Evolutionary conservation across 2,888 invertebrate genomes (phyloP), one percentile per base, ranked within the genome.

Genomic region (Thalpophila matura): DNA sequence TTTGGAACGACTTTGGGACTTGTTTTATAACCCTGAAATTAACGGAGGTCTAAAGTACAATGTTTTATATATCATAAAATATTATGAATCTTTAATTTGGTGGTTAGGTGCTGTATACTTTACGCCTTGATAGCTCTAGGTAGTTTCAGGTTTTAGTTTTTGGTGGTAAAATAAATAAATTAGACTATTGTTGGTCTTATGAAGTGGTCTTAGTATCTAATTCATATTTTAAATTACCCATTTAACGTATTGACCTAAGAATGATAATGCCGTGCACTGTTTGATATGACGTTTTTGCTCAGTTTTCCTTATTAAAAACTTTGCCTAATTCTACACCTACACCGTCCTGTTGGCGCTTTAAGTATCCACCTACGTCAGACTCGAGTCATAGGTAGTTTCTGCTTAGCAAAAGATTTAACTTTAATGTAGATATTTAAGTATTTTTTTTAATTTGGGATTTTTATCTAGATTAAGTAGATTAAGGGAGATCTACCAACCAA

Each of bases 141-240:
- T 22, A 9, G 4, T 22, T 22, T 7, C 1, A 14, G 16, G 18
- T 12, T 40, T 7, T n/a, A n/a, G n/a, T n/a, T n/a, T 66, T 33
- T 43, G 10, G 4, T 29, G 3, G 12, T 27, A 20, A 27, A 59
- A 14, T 31, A 33, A n/a, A n/a, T n/a, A n/a, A n/a, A 4, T 62
- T 46, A 3, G 6, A 29, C 40, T 71, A 6, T 27, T 33, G n/a
- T 27, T 51, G 3, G 14, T 14, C 4, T 43, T 35, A n/a, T 31
- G 7, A 22, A 24, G 22, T 37, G 29, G 14, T 60, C 10, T 24
- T 12, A n/a, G 18, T 22, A n/a, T n/a, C n/a, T n/a, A 70, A 27
- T 62, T 16, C 16, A n/a, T n/a, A n/a, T n/a, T n/a, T n/a, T n/a
- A n/a, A 7, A 51, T 72, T 65, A 45, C 72, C 14, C 51, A 72